These are phyloP conservation scores for Polypedilum vanderplanki DNA, from an alignment of 1,140 invertebrate genomes.

Conservation along the genomic window DNA sequence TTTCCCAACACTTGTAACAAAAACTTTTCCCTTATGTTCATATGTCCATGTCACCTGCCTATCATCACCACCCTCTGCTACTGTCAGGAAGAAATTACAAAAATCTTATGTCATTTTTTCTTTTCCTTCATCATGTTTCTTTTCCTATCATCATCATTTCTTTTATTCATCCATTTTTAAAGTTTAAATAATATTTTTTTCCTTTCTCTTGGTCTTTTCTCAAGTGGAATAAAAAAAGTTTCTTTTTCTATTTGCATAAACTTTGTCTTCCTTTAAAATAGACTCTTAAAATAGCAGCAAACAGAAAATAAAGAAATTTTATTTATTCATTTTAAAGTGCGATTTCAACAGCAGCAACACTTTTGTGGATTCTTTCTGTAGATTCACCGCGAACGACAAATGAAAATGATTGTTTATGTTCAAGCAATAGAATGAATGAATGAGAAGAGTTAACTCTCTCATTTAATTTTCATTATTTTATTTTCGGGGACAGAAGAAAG, in stretches of 20 bases:
- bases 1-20: not conserved
- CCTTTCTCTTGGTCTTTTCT: not conserved
- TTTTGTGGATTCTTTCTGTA: no score
- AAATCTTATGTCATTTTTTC: not conserved
- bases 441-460: no score
- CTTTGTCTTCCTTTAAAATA: not conserved
- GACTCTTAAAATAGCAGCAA: no score
- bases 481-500: no score
- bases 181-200: not conserved
- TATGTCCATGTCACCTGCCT: not conserved
- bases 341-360: no score
- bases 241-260: not conserved
- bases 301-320: no score
- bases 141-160: not conserved
- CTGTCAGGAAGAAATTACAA: not conserved
- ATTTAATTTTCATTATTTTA: no score
- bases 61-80: not conserved
- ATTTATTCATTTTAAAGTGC: no score
- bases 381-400: no score
- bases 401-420: no score
- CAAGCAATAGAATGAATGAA: no score
- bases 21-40: not conserved
- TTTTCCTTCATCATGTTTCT: not conserved
- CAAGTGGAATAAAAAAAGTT: not conserved
- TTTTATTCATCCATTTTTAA: not conserved